These are phyloP conservation scores for Uloborus diversus DNA, from an alignment of 1,140 invertebrate genomes.

Conservation along the genomic window DNA sequence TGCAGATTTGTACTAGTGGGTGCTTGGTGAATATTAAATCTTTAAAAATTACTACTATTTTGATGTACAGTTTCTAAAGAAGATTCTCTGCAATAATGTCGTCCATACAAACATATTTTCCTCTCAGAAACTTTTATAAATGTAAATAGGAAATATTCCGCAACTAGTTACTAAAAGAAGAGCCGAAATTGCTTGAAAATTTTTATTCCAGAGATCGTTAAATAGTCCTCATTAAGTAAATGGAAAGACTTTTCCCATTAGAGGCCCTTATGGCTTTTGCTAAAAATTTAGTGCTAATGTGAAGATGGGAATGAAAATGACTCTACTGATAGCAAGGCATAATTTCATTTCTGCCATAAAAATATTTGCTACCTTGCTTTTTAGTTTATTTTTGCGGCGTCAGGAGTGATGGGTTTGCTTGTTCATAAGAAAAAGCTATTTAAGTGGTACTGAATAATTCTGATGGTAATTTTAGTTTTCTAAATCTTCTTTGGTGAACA, in stretches of 20 bases:
- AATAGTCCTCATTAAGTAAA: slow-evolving; percentile 13
- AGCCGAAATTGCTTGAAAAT: background rate
- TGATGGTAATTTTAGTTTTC: too few relatives aligned
- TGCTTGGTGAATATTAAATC: too few relatives aligned
- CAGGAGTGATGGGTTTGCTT: too few relatives aligned
- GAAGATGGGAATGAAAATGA: background rate
- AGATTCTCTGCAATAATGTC: too few relatives aligned
- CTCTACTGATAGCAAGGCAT: background rate
- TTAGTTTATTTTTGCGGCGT: background rate
- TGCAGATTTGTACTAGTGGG: too few relatives aligned
- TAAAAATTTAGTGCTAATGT: background rate
- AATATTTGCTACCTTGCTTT: background rate
- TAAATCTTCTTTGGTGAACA: too few relatives aligned
- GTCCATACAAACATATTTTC: background rate
- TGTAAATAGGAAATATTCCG: background rate
- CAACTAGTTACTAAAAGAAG: background rate
- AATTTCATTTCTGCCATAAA: background rate
- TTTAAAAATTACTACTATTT: too few relatives aligned
- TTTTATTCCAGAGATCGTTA: slow-evolving; percentile 2
- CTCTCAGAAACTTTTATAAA: background rate
- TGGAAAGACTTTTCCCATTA: background rate
- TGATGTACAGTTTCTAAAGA: too few relatives aligned
- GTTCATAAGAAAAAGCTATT: too few relatives aligned
- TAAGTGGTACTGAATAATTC: too few relatives aligned
- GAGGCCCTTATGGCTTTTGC: too few relatives aligned